Evolutionary conservation across 2,113 vertebrate genomes (phyloP).

Genomic region (Mirza zaza): DNA sequence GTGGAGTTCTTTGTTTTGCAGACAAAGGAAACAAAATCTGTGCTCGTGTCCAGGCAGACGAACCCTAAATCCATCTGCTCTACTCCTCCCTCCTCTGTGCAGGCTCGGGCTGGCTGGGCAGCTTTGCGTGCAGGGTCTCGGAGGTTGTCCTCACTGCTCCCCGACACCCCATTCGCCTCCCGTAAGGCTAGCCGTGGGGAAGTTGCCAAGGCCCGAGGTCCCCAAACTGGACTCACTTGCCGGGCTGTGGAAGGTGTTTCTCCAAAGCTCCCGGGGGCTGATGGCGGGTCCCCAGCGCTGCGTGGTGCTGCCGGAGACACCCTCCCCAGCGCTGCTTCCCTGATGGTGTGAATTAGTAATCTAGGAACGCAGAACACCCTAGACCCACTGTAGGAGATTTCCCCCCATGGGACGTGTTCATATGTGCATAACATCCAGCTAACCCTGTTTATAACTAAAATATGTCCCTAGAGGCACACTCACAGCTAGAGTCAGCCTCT

Average conservation of each 20-base stretch:
- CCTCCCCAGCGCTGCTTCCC: neutral
- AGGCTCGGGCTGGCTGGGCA: neutral
- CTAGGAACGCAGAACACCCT: rapidly evolving
- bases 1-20: neutral
- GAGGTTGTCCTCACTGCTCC: neutral
- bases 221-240: neutral
- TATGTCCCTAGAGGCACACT: neutral
- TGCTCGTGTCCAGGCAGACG: rapidly evolving
- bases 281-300: neutral
- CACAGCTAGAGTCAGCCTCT: neutral
- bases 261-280: neutral
- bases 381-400: neutral
- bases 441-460: neutral
- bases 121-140: neutral
- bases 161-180: neutral
- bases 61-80: too few species aligned
- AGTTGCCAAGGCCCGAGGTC: neutral
- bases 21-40: neutral
- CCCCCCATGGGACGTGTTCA: too few species aligned
- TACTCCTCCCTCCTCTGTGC: neutral
- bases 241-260: neutral
- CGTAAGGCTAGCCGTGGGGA: neutral
- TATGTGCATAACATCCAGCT: neutral
- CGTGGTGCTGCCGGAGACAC: neutral
- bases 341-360: neutral